Percentiles rank a stretch among this genome's conserved stretches.
Evolutionary conservation across 2,888 invertebrate species (phyloP).

Genomic region (Caenorhabditis drosophilae): DNA sequence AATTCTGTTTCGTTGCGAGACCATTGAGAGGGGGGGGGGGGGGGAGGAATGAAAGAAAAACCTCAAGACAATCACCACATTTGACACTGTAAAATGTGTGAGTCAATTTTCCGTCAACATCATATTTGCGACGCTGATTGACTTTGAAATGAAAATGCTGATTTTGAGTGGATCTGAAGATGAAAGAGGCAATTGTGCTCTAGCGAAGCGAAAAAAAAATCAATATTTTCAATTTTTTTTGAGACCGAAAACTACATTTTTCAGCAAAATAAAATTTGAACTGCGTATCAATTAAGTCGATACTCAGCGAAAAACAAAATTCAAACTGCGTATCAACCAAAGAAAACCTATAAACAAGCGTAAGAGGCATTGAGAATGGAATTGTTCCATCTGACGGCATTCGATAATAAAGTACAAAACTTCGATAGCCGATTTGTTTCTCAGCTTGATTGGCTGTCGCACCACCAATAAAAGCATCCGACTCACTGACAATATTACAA

Average conservation of each 20-base stretch:
- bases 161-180: conserved; percentile 10
- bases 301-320: no score
- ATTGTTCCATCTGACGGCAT: conserved; percentile 15
- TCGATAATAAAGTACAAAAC: conserved; percentile 19
- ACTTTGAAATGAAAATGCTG: conserved; percentile 12
- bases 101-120: background rate
- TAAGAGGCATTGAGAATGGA: conserved; percentile 8
- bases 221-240: no score
- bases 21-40: background rate
- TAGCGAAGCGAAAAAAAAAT: no score
- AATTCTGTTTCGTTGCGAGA: background rate
- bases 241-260: no score
- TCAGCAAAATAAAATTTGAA: no score
- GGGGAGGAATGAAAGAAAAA: background rate
- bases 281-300: no score
- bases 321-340: no score
- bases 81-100: conserved; percentile 12
- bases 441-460: conserved; percentile 12
- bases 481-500: no score
- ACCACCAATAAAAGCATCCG: conserved; percentile 14
- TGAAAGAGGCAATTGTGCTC: no score
- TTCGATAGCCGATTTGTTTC: conserved; percentile 8
- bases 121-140: conserved; percentile 7
- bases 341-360: conserved; percentile 13
- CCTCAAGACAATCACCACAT: conserved; percentile 7